Conservation (phyloP, 2,888 invertebrate genomes). For the Clanis bilineata region DNA sequence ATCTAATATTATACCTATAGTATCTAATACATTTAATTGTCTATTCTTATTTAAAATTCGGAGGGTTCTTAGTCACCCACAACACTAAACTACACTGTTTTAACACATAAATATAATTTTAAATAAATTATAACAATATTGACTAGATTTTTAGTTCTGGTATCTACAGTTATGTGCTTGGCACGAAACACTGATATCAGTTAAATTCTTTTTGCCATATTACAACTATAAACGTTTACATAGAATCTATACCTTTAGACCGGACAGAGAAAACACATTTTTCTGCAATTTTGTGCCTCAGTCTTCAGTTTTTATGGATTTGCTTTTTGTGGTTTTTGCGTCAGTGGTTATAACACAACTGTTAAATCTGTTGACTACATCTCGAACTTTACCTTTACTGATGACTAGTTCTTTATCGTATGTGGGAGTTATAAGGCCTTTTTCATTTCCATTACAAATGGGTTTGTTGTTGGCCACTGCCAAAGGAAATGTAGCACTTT, state of each 20-base stretch:
- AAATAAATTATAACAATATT: constrained; percentile 34
- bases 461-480: constrained; percentile 37
- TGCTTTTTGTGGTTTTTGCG: constrained; percentile 41
- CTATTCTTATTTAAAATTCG: constrained; percentile 61
- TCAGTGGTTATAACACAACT: constrained; percentile 46
- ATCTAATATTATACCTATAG: constrained; percentile 30
- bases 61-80: constrained; percentile 61
- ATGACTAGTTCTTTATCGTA: constrained; percentile 74
- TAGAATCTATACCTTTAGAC: constrained; percentile 43
- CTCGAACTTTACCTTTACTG: constrained; percentile 75
- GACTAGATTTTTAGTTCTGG: constrained; percentile 38
- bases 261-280: constrained; percentile 28
- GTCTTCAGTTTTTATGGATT: constrained; percentile 54
- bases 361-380: constrained; percentile 75
- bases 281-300: constrained; percentile 35
- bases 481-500: constrained; percentile 58
- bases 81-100: constrained; percentile 32
- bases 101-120: constrained; percentile 28
- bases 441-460: constrained; percentile 57
- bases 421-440: constrained; percentile 65
- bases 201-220: constrained; percentile 21
- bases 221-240: constrained; percentile 28
- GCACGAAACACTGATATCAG: constrained; percentile 41
- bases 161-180: constrained; percentile 47
- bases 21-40: constrained; percentile 43